Percentiles rank a stretch among this genome's conserved stretches.
phyloP scores from a whole-genome alignment of 30 jellyfish, hydroid and myxozoan species.

The Cassiopea xamachana region DNA sequence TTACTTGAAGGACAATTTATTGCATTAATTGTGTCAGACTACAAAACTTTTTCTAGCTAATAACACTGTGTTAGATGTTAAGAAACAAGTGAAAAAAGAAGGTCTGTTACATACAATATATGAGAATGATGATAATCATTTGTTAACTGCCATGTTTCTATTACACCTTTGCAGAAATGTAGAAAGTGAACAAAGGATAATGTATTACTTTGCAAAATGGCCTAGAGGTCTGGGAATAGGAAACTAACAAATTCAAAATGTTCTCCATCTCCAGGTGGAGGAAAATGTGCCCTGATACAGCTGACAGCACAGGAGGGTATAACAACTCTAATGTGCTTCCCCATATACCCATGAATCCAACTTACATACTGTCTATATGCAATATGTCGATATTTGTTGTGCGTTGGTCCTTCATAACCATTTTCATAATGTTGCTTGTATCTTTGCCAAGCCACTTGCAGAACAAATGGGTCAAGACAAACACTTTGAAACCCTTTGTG shows the following conservation, averaged over 20 bases:
- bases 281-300: slow-evolving; percentile 48
- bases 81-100: slow-evolving; percentile 20
- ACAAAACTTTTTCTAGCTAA: background rate
- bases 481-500: slow-evolving; percentile 44
- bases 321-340: slow-evolving; percentile 34
- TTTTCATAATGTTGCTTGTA: slow-evolving; percentile 39
- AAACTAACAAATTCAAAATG: background rate
- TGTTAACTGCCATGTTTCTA: background rate
- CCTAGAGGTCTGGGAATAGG: slow-evolving; percentile 14
- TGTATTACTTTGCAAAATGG: slow-evolving; percentile 5
- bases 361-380: slow-evolving; percentile 40
- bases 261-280: slow-evolving; percentile 44
- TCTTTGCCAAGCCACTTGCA: slow-evolving; percentile 47
- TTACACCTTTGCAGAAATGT: slow-evolving; percentile 6
- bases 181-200: slow-evolving; percentile 15
- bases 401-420: slow-evolving; percentile 48
- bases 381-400: slow-evolving; percentile 28
- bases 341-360: slow-evolving; percentile 40
- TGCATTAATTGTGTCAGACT: background rate
- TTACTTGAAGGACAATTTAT: background rate
- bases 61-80: slow-evolving; percentile 4
- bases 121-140: slow-evolving; percentile 24
- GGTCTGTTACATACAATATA: background rate
- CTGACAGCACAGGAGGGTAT: slow-evolving; percentile 45
- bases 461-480: slow-evolving; percentile 37